Base-by-base conservation (phyloP, 2,797 vertebrate genomes). In the Spatula clypeata region DNA sequence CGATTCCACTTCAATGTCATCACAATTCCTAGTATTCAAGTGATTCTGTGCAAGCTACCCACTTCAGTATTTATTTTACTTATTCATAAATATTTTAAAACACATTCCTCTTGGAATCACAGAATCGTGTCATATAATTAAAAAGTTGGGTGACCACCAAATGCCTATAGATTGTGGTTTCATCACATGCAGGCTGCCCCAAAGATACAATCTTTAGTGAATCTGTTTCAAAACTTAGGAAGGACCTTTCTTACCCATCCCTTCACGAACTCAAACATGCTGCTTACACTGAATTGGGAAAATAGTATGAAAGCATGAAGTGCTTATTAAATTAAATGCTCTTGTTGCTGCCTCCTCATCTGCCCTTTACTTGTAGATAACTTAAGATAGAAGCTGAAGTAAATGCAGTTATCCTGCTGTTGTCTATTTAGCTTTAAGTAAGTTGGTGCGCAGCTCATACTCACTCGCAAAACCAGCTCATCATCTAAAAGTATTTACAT, bases 401-500 rank as follows among this genome's bases (percentile, higher is more conserved):
- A 97, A 98, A 96, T 93, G 92, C 79, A 88, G 76, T 97, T 97
- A 97, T 89, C 86, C 94, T 92, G 91, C 93, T 96, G 96, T 88
- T 97, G 93, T 91, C 97, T 97, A 91, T 97, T 97, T 97, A 97
- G 94, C 88, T 97, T 97, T 97, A 97, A 97, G 86, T 91, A 97
- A 98, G 96, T 89, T 96, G 90, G 81, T 97, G 93, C 85, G 86
- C 7, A 4, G 96, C 87, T 98, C 93, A 84, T 94, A 79, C 79
- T 77, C 86, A 86, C 96, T 97, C 96, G 97, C 87, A 95, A 97
- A 98, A 97, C 93, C 96, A 97, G 89, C 88, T 94, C 93, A 96
- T 97, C 98, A 97, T 98, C 97, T 97, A 92, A 97, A 98, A 98
- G 97, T 98, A 98, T 98, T 98, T 98, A 98, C 88, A 87, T 97